These are phyloP conservation scores for Ramphastos sulfuratus DNA, from an alignment of 2,113 vertebrate species.

Conservation along the genomic window DNA sequence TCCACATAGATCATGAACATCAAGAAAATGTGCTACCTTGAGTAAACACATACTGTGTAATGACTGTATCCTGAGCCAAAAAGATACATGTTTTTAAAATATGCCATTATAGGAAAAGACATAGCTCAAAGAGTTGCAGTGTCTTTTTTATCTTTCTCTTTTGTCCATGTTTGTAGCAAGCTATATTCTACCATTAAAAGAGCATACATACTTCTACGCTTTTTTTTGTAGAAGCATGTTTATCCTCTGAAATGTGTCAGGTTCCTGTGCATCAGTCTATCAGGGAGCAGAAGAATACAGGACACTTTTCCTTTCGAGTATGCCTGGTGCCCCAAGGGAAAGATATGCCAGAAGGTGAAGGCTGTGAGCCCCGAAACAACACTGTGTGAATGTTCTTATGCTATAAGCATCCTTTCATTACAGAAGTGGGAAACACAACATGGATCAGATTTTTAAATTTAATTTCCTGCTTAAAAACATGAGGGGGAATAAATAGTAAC, in stretches of 20 bases:
- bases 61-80: not conserved
- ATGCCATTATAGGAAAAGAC: accelerated
- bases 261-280: not conserved
- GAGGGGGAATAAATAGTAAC: not conserved
- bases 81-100: not conserved
- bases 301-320: not conserved
- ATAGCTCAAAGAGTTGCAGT: not conserved
- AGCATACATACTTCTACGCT: not conserved
- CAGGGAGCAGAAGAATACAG: not conserved
- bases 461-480: not conserved
- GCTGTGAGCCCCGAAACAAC: not conserved
- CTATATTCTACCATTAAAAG: not conserved
- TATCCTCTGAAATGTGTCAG: not conserved
- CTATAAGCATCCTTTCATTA: not conserved
- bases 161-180: accelerated
- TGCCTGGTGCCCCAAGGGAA: not conserved
- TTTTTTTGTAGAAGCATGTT: not conserved
- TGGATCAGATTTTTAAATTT: not conserved
- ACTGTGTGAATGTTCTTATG: not conserved
- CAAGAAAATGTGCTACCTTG: not conserved
- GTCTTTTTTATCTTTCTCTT: not conserved
- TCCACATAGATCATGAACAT: not conserved
- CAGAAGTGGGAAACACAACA: not conserved
- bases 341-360: not conserved
- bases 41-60: not conserved